Evolutionary conservation across 2,888 invertebrate species (phyloP).

Genomic region (Synergus gifuensis): DNA sequence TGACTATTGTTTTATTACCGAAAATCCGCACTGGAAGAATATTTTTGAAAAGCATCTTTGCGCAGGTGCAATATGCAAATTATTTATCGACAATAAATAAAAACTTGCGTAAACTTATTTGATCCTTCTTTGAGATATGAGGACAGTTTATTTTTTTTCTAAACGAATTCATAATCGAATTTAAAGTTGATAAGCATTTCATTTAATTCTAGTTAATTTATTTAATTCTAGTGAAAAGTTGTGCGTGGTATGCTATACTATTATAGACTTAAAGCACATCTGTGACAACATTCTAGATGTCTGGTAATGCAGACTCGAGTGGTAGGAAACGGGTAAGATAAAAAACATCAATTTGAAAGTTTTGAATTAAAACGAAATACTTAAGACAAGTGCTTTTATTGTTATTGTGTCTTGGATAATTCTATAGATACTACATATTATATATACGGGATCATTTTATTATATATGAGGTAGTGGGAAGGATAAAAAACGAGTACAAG

Average conservation of each 20-base stretch:
- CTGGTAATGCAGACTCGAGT: conserved; percentile 3
- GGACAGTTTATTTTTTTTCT: neutral
- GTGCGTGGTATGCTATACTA: too few species aligned
- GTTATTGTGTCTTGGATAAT: conserved; percentile 33
- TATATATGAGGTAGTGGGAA: neutral
- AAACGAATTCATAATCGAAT: neutral
- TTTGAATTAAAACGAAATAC: conserved; percentile 22
- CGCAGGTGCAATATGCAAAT: conserved; percentile 16
- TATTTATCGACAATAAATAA: conserved; percentile 10
- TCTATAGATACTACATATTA: conserved; percentile 23
- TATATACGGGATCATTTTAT: conserved; percentile 28
- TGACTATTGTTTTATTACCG: neutral
- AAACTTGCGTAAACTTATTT: neutral
- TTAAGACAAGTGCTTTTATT: conserved; percentile 41
- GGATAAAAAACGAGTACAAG: conserved; percentile 17
- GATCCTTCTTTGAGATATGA: neutral
- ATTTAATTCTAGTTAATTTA: neutral
- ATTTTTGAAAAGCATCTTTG: conserved; percentile 3
- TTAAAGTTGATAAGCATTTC: neutral
- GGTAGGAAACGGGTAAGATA: conserved; percentile 32
- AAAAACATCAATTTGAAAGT: conserved; percentile 6
- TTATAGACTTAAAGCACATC: neutral
- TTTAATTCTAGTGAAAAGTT: too few species aligned
- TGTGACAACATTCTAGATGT: conserved; percentile 14
- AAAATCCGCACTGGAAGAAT: neutral